Evolutionary conservation across 2,888 invertebrate species (phyloP), one percentile per base, ranked within the genome.

Genomic region (Mesorhabditis spiculigera): DNA sequence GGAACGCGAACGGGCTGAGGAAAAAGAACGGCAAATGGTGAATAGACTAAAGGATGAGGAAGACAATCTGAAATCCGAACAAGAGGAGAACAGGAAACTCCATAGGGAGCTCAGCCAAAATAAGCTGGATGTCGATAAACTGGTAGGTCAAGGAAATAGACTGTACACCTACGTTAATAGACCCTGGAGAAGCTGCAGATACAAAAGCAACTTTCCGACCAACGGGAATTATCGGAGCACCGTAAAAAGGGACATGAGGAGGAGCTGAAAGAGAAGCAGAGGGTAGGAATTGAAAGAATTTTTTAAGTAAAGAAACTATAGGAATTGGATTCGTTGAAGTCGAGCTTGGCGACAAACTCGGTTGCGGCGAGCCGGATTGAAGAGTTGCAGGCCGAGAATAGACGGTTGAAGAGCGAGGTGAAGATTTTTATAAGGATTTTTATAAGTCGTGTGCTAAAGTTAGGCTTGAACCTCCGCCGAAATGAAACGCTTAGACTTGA

Each of bases 211-310:
- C 68, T 77, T 44, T 71, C 73, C 62, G 73, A 74, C 28, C 74
- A 75, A 45, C 75, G 75, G 44, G 77, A 77, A 68, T 66, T 77
- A 68, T 69, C 74, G 8, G 77, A 75, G 50, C 77, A 77, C 66
- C 69, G 77, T 13, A 72, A 74, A 61, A 73, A 75, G 67, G 73
- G 70, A 5, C 72, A 75, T 67, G 72, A 71, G 13, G 75, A 77
- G 50, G 77, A 77, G 63, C 69, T 73, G 41, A 43, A 71, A 61
- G 66, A 70, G 13, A 68, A 58, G 45, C 71, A 71, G 65, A 69
- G 70, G 69, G 74, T 44, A 50, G 28, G 28, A 28, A 28, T 28
- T 28, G 28, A 28, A 50, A 50, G 58, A 50, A 50, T 13, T 13
- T 50, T 50, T 50, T 10, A 50, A 50, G n/a, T 50, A 50, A 50